These are phyloP conservation scores for Bergia puertoricense DNA, from an alignment of 92 coral and sea anemone species.

Conservation along the genomic window DNA sequence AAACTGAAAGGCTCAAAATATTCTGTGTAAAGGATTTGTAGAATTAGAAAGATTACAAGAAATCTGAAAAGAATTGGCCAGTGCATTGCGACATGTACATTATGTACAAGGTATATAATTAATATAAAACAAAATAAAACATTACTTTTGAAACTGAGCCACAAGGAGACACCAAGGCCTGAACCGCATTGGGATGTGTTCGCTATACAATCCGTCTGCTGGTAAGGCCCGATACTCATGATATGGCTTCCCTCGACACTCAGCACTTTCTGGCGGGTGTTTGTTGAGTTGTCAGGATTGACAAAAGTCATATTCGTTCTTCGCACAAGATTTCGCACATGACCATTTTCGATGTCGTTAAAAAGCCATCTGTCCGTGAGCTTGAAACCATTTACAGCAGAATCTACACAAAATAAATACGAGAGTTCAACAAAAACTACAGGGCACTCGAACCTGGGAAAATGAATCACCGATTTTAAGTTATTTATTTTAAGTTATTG, in stretches of 20 bases:
- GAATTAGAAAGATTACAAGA: no score
- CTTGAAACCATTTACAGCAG: background rate
- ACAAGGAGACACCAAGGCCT: slow-evolving; percentile 24
- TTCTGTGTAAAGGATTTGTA: no score
- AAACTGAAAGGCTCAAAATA: no score
- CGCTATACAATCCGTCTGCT: slow-evolving; percentile 5
- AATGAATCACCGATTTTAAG: no score
- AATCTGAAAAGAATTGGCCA: no score
- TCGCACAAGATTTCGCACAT: slow-evolving; percentile 9
- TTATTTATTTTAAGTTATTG: no score
- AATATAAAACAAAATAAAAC: no score
- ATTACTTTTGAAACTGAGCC: slow-evolving; percentile 41
- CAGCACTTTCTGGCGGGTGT: slow-evolving; percentile 31
- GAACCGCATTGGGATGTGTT: background rate
- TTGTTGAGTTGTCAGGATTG: slow-evolving; percentile 22
- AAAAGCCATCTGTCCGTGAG: slow-evolving; percentile 35
- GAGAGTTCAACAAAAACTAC: background rate
- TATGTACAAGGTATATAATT: no score
- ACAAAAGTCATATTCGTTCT: slow-evolving; percentile 17
- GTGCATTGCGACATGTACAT: no score
- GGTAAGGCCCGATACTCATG: slow-evolving; percentile 17
- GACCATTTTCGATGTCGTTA: background rate
- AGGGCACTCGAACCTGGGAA: background rate
- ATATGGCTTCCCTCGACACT: slow-evolving; percentile 29
- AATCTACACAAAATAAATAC: background rate